Evolutionary conservation across 2,113 vertebrate genomes (phyloP).

Genomic region (Dipodomys ordii): DNA sequence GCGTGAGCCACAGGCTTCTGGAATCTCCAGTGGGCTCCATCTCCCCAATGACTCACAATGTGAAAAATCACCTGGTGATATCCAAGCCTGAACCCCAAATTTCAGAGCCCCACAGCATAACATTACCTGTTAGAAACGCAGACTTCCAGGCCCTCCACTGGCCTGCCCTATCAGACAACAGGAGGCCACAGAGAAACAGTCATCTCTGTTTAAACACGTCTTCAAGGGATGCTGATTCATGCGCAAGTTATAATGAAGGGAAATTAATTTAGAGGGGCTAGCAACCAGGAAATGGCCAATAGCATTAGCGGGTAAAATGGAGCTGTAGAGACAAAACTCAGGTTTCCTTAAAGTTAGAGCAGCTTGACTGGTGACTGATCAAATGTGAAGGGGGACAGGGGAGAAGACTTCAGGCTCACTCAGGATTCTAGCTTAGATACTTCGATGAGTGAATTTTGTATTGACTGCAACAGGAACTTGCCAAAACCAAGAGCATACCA

Average conservation of each 20-base stretch:
- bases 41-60: constrained; percentile 71
- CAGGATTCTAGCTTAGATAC: neutral
- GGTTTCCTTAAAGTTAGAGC: neutral
- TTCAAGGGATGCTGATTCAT: neutral
- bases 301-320: neutral
- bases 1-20: constrained; percentile 79
- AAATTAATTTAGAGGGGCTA: neutral
- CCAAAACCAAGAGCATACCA: neutral
- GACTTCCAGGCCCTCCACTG: neutral
- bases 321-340: neutral
- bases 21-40: constrained; percentile 80
- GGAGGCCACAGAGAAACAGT: neutral
- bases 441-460: neutral
- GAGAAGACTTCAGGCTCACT: neutral
- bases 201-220: neutral
- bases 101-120: neutral
- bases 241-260: neutral
- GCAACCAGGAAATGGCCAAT: neutral
- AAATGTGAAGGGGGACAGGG: neutral
- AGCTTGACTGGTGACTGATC: neutral
- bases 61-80: constrained; percentile 33
- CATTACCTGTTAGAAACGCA: neutral
- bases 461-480: neutral
- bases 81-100: constrained; percentile 31
- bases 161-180: neutral